Conservation (phyloP, 2,888 invertebrate species). For the Sepiola atlantica region DNA sequence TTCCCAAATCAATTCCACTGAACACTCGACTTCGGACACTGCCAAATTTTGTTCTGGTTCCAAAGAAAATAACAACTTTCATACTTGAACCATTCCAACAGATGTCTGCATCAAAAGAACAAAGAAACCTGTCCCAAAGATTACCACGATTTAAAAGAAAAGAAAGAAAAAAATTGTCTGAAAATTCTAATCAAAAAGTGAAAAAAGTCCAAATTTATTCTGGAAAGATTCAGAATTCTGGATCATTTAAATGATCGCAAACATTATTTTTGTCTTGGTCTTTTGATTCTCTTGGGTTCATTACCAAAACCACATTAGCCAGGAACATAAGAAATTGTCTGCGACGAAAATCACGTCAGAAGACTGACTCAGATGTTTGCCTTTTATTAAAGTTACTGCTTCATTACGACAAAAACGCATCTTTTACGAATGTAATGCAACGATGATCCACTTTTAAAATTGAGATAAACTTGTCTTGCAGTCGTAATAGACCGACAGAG, state of each 20-base stretch:
- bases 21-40: neutral
- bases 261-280: neutral
- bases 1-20: neutral
- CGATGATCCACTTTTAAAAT: neutral
- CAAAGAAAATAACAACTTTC: slow-evolving; percentile 16
- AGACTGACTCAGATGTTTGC: neutral
- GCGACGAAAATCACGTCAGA: neutral
- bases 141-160: neutral
- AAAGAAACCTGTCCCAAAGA: slow-evolving; percentile 32
- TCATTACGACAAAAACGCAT: neutral
- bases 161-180: neutral
- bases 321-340: neutral
- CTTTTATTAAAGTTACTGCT: neutral
- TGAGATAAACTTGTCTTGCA: neutral
- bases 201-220: neutral
- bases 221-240: neutral
- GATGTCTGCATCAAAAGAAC: neutral
- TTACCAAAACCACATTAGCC: neutral
- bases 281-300: neutral
- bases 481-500: neutral
- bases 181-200: slow-evolving; percentile 18
- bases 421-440: neutral
- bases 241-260: neutral
- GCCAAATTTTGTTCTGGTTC: slow-evolving; percentile 32
- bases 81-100: slow-evolving; percentile 12